Percentiles rank a stretch among this genome's conserved stretches.
These are phyloP conservation scores for Pseudopodoces humilis DNA, from an alignment of 2,113 vertebrate genomes.

Conservation along the genomic window DNA sequence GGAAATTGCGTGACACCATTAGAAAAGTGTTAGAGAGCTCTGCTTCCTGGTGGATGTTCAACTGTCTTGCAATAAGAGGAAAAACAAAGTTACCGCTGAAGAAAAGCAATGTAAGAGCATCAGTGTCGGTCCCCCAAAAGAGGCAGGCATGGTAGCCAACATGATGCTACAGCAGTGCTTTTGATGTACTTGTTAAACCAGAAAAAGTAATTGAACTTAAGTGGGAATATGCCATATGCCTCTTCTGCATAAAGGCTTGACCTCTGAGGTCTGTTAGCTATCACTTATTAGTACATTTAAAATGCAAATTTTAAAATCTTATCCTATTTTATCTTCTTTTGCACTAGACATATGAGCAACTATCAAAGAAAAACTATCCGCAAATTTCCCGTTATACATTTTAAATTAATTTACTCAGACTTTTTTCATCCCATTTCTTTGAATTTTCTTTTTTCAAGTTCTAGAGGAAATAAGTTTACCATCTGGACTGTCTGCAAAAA, in stretches of 20 bases:
- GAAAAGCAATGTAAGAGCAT: not conserved
- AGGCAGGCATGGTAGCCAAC: not conserved
- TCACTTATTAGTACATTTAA: not conserved
- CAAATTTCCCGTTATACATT: not conserved
- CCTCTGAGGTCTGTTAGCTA: not conserved
- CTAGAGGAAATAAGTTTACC: not conserved
- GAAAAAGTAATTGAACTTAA: not conserved
- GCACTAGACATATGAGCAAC: not conserved
- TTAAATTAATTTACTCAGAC: not conserved
- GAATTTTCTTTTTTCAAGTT: not conserved
- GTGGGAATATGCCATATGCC: not conserved
- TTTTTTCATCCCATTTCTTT: not conserved
- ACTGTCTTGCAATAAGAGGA: not conserved
- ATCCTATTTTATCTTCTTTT: not conserved
- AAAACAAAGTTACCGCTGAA: not conserved
- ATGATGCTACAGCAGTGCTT: not conserved
- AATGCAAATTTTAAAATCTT: not conserved
- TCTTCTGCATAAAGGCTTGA: not conserved
- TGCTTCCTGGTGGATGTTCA: not conserved
- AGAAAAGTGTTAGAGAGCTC: not conserved
- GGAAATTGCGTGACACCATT: not conserved
- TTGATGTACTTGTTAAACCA: not conserved
- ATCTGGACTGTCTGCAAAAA: not conserved
- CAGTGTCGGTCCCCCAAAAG: fast-evolving
- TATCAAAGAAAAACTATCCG: not conserved